A percentile compares a stretch with the other conserved stretches of the same genome.
Conservation (phyloP, 2,113 vertebrate genomes). For the Thymallus thymallus region DNA sequence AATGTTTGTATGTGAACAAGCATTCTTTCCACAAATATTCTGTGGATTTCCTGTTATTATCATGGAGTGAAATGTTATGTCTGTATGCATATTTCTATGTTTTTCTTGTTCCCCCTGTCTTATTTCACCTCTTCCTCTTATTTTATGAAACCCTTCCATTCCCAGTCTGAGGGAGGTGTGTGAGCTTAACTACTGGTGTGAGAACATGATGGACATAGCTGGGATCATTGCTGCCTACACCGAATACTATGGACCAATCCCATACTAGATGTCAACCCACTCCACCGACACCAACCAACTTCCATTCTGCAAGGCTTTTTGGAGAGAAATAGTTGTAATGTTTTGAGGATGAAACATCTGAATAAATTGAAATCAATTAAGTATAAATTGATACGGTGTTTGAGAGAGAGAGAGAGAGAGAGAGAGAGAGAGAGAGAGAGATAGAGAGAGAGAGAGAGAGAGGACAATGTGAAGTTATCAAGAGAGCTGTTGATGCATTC, state of each 20-base stretch:
- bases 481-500: background rate
- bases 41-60: no score
- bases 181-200: constrained; percentile 74
- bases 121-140: background rate
- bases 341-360: background rate
- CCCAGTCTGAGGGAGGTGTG: constrained; percentile 75
- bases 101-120: background rate
- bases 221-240: constrained; percentile 77
- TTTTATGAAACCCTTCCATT: constrained; percentile 1
- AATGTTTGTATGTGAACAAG: no score
- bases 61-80: no score
- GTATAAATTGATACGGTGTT: background rate
- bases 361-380: background rate
- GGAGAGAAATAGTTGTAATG: background rate
- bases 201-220: constrained; percentile 72
- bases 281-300: background rate
- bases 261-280: constrained; percentile 47
- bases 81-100: background rate
- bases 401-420: background rate
- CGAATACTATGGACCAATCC: constrained; percentile 75
- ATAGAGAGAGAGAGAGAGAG: no score
- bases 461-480: background rate
- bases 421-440: no score
- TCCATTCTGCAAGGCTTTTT: constrained; percentile 1
- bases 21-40: no score